phyloP scores from a whole-genome alignment of 2,113 vertebrate genomes.

The Paramormyrops kingsleyae region DNA sequence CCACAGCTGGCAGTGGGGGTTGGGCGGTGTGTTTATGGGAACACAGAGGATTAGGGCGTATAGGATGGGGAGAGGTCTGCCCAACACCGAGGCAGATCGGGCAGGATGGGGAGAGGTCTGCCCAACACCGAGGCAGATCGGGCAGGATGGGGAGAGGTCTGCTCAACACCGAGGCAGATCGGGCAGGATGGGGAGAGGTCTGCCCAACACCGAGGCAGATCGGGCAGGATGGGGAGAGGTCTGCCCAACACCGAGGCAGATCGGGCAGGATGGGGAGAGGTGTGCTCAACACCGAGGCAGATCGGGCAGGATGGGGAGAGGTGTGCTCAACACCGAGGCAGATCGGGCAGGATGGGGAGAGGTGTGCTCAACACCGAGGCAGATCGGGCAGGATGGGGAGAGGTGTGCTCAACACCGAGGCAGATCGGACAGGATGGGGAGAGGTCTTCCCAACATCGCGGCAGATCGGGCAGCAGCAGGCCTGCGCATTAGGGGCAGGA shows the following conservation, averaged over 20 bases:
- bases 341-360: not conserved
- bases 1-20: too few species aligned
- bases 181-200: not conserved
- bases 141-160: not conserved
- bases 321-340: not conserved
- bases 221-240: not conserved
- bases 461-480: not conserved
- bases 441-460: not conserved
- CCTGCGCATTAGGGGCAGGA: not conserved
- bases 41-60: not conserved
- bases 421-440: not conserved
- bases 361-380: not conserved
- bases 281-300: not conserved
- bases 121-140: not conserved
- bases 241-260: not conserved
- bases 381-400: not conserved
- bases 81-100: not conserved
- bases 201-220: not conserved
- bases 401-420: not conserved
- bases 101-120: not conserved
- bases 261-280: not conserved
- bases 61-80: not conserved
- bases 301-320: not conserved
- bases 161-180: not conserved
- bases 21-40: not conserved